These are phyloP conservation scores for Lymantria dispar DNA, from an alignment of 2,888 invertebrate genomes.

Conservation along the genomic window DNA sequence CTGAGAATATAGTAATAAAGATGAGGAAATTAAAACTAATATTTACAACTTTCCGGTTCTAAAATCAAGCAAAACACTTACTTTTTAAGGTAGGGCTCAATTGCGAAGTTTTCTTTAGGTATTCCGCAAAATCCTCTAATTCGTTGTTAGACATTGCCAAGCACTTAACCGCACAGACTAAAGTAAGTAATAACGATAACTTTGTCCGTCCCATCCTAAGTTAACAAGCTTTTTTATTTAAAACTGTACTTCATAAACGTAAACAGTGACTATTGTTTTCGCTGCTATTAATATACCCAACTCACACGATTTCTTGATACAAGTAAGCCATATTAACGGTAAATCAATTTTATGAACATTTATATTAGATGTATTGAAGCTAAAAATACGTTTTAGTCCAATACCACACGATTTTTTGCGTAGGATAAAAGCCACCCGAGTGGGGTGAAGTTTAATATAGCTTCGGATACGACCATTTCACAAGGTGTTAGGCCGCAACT, in stretches of 20 bases:
- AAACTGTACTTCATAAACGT: slow-evolving; percentile 29
- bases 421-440: slow-evolving; percentile 68
- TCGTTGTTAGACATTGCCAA: slow-evolving; percentile 59
- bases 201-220: slow-evolving; percentile 50
- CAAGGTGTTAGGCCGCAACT: slow-evolving; percentile 72
- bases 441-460: slow-evolving; percentile 75
- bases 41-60: too few relatives aligned
- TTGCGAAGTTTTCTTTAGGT: slow-evolving; percentile 63
- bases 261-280: slow-evolving; percentile 26
- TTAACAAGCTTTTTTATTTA: slow-evolving; percentile 18
- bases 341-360: slow-evolving; percentile 38
- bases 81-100: slow-evolving; percentile 72
- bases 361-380: slow-evolving; percentile 10
- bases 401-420: slow-evolving; percentile 59
- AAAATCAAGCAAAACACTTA: slow-evolving; percentile 41
- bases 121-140: slow-evolving; percentile 69
- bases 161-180: slow-evolving; percentile 60
- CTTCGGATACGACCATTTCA: slow-evolving; percentile 79
- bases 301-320: slow-evolving; percentile 39
- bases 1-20: too few relatives aligned
- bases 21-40: too few relatives aligned
- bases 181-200: slow-evolving; percentile 47
- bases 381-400: slow-evolving; percentile 32
- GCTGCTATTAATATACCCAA: slow-evolving; percentile 31
- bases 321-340: slow-evolving; percentile 61